Percentiles rank a stretch among this genome's conserved stretches.
Evolutionary conservation across 37 sponge, comb jelly and placozoan species (phyloP).

Genomic region (Diacarnus erythraeanus): DNA sequence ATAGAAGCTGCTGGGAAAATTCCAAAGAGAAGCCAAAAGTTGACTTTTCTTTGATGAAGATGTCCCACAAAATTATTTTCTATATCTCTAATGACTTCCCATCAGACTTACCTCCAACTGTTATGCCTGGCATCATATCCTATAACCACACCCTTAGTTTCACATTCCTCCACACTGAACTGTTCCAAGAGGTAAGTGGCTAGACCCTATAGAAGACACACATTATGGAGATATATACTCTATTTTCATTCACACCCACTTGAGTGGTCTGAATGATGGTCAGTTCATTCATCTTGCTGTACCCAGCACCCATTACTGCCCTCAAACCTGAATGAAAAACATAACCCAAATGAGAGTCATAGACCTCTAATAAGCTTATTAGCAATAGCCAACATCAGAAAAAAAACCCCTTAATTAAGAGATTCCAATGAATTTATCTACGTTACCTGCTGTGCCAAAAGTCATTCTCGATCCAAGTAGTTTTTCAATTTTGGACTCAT

Average conservation of each 20-base stretch:
- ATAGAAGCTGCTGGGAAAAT: too few relatives aligned
- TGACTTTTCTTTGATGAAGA: too few relatives aligned
- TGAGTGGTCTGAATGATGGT: constrained; percentile 98
- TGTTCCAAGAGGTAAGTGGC: constrained; percentile 60
- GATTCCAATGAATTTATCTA: background rate
- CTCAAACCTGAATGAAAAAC: constrained; percentile 67
- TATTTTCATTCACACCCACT: constrained; percentile 26
- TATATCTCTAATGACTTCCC: too few relatives aligned
- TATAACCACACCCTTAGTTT: constrained; percentile 85
- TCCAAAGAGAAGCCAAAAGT: background rate
- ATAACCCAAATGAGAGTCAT: too few relatives aligned
- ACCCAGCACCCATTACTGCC: constrained; percentile 96
- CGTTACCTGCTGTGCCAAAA: constrained; percentile 89
- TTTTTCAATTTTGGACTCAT: constrained; percentile 40
- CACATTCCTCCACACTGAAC: constrained; percentile 42
- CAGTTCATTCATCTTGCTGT: constrained; percentile 92
- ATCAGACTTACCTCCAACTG: constrained; percentile 70
- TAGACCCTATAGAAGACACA: constrained; percentile 48
- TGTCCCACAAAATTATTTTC: too few relatives aligned
- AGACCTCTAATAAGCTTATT: too few relatives aligned
- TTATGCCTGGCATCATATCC: constrained; percentile 98
- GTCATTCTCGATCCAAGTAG: constrained; percentile 77
- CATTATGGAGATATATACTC: background rate
- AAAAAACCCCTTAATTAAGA: background rate
- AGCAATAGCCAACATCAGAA: background rate